These are phyloP conservation scores for Sardinella longiceps DNA, from an alignment of 2,797 vertebrate species.

Conservation along the genomic window DNA sequence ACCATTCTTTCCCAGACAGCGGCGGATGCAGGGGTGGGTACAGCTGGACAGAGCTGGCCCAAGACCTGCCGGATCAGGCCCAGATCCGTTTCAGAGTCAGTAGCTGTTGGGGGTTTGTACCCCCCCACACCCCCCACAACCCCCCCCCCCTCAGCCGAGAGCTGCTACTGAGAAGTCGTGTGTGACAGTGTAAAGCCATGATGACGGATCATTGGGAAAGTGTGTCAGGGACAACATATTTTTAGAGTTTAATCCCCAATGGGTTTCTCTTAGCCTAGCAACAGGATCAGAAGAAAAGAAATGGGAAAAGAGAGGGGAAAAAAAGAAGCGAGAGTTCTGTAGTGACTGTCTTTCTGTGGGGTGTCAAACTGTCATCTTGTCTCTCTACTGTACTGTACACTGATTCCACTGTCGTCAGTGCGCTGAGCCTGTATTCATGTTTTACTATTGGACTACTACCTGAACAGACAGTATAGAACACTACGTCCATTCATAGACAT, in stretches of 20 bases:
- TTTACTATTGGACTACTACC: neutral
- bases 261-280: constrained; percentile 68
- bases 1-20: constrained; percentile 10
- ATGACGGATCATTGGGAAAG: constrained; percentile 68
- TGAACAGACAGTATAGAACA: neutral
- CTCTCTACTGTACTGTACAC: constrained; percentile 19
- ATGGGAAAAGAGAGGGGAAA: constrained; percentile 46
- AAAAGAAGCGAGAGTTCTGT: constrained; percentile 41
- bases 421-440: neutral
- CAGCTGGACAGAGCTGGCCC: neutral
- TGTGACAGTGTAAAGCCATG: constrained; percentile 61
- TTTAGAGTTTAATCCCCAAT: constrained; percentile 74
- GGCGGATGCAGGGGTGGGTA: neutral
- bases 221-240: constrained; percentile 80
- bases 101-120: neutral
- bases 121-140: neutral
- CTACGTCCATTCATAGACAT: neutral
- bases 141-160: neutral
- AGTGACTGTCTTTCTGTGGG: constrained; percentile 28
- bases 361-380: constrained; percentile 10
- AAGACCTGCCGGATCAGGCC: neutral
- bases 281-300: constrained; percentile 60
- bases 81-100: neutral
- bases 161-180: constrained; percentile 48
- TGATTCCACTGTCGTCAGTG: neutral